A percentile compares a stretch with the other conserved stretches of the same genome.
Evolutionary conservation across 1,140 invertebrate genomes (phyloP).

Genomic region (Temnothorax longispinosus): DNA sequence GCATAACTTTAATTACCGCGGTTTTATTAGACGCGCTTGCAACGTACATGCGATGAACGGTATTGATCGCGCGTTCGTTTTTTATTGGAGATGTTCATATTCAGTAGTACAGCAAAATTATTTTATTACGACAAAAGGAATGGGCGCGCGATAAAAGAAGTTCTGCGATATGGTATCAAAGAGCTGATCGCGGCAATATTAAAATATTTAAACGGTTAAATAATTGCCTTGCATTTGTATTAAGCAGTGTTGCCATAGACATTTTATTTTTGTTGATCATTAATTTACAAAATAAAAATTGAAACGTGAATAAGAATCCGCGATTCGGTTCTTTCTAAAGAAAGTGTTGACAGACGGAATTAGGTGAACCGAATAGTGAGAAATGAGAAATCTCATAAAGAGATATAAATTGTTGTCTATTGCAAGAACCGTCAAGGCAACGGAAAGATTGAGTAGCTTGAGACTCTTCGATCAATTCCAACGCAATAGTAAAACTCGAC

Average conservation of each 20-base stretch:
- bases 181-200: not conserved
- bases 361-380: not conserved
- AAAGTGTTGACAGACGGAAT: not conserved
- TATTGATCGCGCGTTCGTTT: conserved; percentile 19
- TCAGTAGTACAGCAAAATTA: not conserved
- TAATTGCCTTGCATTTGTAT: not conserved
- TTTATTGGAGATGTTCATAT: not conserved
- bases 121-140: not conserved
- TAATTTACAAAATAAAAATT: not conserved
- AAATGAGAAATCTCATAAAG: conserved; percentile 12
- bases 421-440: not conserved
- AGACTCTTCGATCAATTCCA: conserved; percentile 11
- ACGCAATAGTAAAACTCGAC: conserved; percentile 22
- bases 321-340: not conserved
- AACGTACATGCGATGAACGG: not conserved
- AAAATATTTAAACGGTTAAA: not conserved
- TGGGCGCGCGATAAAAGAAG: not conserved
- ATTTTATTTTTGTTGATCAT: not conserved
- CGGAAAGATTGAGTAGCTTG: conserved; percentile 25
- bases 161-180: not conserved
- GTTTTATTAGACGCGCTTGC: not conserved
- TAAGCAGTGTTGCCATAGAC: not conserved
- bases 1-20: conserved; percentile 19
- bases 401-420: conserved; percentile 23
- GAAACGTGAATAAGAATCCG: not conserved